Evolutionary conservation across 2,797 vertebrate genomes (phyloP), one percentile per base, ranked within the genome.

Genomic region (Pogoniulus pusillus): DNA sequence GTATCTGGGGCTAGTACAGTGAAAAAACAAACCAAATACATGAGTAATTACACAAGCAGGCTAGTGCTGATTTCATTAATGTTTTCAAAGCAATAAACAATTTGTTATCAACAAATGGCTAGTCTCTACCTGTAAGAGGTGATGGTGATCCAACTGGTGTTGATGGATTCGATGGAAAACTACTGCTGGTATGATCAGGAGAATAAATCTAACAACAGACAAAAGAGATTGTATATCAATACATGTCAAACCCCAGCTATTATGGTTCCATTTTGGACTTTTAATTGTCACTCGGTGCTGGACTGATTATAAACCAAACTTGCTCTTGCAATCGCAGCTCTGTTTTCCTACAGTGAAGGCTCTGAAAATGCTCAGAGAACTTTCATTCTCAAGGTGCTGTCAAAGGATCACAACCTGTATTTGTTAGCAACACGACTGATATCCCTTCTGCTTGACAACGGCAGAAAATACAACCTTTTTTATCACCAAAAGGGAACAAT

Each of bases 181-280:
- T 99, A 97, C 98, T 99, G 98, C 98, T 99, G 90, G 99, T 99
- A 96, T 99, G 99, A 97, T 99, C 99, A 96, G 99, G 99, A 95
- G 99, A 99, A 98, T 99, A 99, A 98, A 99, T 99, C 99, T 99
- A 97, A 64, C 59, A 93, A 80, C 87, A 96, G 84, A 95, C 10
- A 26, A 93, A 94, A 89, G 82, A 87, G 83, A 55, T 14, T 34
- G 92, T 12, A 9, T 62, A 83, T 95, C 65, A 96, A 72, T 80
- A 95, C 55, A 82, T 64, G 65, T 74, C 68, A 89, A 87, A 82
- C 68, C 4, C 82, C 43, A 86, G 66, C 72, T 30, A 93, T 94
- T 97, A 86, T 79, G 60, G 89, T 66, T 72, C 73, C 85, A 88
- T 96, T 97, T 96, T 94, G 94, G 81, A 85, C 95, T 97, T 89